Conservation (phyloP, 2,113 vertebrate genomes). For the Thermophis baileyi region DNA sequence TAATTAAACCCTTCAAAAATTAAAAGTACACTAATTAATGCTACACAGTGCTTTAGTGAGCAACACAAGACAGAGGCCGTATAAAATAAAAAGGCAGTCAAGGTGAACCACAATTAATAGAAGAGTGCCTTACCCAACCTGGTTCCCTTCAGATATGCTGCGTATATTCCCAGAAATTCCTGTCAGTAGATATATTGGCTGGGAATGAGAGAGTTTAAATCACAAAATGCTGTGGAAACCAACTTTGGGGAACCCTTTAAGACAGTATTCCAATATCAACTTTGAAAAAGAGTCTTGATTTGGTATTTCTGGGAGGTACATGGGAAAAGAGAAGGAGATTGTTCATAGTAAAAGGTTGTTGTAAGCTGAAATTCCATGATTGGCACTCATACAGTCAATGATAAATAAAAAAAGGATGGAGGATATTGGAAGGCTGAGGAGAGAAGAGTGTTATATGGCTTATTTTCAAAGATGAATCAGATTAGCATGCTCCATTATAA, state of each 20-base stretch:
- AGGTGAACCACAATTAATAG: background rate
- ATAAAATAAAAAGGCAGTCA: background rate
- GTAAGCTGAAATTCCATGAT: background rate
- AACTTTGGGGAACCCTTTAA: background rate
- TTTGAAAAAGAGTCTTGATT: background rate
- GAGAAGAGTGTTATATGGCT: background rate
- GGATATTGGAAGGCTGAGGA: background rate
- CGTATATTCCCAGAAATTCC: background rate
- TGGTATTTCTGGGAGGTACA: background rate
- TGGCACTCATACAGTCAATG: background rate
- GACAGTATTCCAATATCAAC: background rate
- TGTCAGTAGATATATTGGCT: background rate
- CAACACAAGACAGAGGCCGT: background rate
- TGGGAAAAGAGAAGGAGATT: background rate
- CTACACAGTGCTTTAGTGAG: background rate
- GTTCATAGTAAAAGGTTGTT: background rate
- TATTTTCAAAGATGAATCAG: background rate
- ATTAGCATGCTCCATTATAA: background rate
- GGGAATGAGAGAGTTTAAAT: background rate
- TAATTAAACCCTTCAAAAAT: background rate
- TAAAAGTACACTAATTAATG: background rate
- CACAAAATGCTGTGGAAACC: background rate
- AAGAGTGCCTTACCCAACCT: background rate
- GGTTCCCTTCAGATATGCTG: background rate
- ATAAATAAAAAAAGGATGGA: background rate